Evolutionary conservation across 2,797 vertebrate species (phyloP), one percentile per base, ranked within the genome.

Genomic region (Liparis tanakae): DNA sequence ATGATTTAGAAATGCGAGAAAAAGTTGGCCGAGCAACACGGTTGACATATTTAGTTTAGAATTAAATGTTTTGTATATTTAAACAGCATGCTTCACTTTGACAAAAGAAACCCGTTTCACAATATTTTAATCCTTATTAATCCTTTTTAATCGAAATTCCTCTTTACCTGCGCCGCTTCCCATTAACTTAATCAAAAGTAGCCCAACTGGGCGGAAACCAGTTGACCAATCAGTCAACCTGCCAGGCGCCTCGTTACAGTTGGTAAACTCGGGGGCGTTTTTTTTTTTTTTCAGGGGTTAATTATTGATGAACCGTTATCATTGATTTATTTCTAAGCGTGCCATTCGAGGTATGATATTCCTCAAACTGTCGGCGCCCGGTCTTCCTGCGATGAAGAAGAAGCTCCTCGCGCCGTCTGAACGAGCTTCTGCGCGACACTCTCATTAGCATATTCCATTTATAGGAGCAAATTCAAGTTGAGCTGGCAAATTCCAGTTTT

Each of bases 381-480:
- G 48, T 76, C 36, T 71, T 73, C 25, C 25, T 30, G 25, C 18
- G 67, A 53, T 75, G 74, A 78, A 78, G 41, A 81, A 73, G 55
- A 74, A 57, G 54, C 60, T 58, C 51, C 72, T 80, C 67, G 60
- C 50, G 43, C 74, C 48, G 44, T 60, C 64, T 59, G 43, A 82
- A 78, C 63, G 56, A 48, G 66, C 53, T 74, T 56, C 44, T 71
- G 25, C 2, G 25, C 25, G 25, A 30, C 25, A 79, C 79, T 84
- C 43, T 76, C 76, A 91, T 89, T 87, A 88, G 74, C 85, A 90
- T 89, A 87, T 87, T 81, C 78, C 80, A 90, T 91, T 89, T 88
- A 81, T 80, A 85, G 83, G 66, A 46, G 72, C 73, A 76, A 81
- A 78, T 84, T 82, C 57, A 61, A 70, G 72, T 73, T 63, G 78